These are phyloP conservation scores for Lota lota DNA, from an alignment of 2,113 vertebrate species.

Conservation along the genomic window DNA sequence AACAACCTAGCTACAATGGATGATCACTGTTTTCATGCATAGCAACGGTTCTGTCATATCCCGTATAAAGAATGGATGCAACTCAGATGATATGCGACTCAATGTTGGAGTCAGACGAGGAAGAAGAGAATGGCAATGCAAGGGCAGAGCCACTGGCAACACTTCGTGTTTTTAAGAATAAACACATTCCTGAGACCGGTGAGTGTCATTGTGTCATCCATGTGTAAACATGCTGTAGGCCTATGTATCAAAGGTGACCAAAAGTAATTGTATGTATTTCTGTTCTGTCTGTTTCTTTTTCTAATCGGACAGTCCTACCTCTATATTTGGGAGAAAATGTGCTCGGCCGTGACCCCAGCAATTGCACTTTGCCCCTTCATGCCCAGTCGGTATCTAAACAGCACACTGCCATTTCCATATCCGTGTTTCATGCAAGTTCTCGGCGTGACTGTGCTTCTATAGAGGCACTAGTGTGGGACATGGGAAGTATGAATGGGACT, in stretches of 20 bases:
- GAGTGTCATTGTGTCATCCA: slow-evolving; percentile 14
- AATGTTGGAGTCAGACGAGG: slow-evolving; percentile 58
- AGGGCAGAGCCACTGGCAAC: slow-evolving; percentile 57
- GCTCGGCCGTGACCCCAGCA: slow-evolving; percentile 77
- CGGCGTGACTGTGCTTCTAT: slow-evolving; percentile 48
- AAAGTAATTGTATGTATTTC: neutral
- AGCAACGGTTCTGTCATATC: neutral
- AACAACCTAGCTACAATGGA: too few species aligned
- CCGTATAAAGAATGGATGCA: slow-evolving; percentile 64
- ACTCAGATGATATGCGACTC: slow-evolving; percentile 71
- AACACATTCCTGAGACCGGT: slow-evolving; percentile 70
- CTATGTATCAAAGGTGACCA: neutral
- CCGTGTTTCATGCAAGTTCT: slow-evolving; percentile 69
- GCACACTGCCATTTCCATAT: slow-evolving; percentile 79
- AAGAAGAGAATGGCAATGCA: slow-evolving; percentile 26
- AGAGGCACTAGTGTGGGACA: slow-evolving; percentile 79
- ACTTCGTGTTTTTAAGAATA: slow-evolving; percentile 71
- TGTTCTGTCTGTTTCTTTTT: neutral
- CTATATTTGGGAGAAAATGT: slow-evolving; percentile 82
- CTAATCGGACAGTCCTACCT: slow-evolving; percentile 69
- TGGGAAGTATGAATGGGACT: slow-evolving; percentile 84
- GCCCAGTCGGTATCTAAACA: slow-evolving; percentile 80
- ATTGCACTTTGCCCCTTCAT: slow-evolving; percentile 71
- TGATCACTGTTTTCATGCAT: neutral
- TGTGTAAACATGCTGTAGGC: neutral